Conservation (phyloP, 2,888 invertebrate species). For the Athrips mouffetella region DNA sequence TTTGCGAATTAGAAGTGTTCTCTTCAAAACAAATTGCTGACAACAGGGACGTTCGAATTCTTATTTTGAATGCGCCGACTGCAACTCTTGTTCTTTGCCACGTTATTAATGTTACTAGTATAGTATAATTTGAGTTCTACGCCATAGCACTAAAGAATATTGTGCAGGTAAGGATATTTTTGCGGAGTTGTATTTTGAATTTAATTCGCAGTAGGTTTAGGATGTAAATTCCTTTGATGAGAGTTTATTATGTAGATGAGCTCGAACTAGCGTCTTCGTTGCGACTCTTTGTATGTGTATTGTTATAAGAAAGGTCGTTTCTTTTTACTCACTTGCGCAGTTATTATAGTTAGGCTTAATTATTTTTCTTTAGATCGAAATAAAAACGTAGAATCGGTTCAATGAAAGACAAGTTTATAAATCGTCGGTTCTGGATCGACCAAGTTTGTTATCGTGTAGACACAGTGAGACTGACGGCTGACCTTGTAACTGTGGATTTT, state of each 20-base stretch:
- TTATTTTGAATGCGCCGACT: conserved; percentile 64
- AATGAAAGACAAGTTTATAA: no score
- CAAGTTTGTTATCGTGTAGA: no score
- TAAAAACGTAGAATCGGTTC: no score
- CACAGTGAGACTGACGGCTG: no score
- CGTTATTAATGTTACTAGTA: conserved; percentile 10
- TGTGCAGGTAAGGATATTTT: neutral
- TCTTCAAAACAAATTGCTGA: conserved; percentile 78
- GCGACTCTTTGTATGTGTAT: conserved; percentile 44
- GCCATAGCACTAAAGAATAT: neutral
- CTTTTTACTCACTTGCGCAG: neutral
- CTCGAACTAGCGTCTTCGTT: conserved; percentile 44
- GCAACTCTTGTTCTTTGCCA: conserved; percentile 35
- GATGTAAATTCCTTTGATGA: conserved; percentile 66
- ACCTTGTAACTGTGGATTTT: no score
- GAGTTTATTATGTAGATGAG: conserved; percentile 70
- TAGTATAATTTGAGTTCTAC: conserved; percentile 2
- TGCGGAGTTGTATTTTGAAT: conserved; percentile 43
- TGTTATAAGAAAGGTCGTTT: conserved; percentile 28
- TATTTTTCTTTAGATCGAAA: neutral
- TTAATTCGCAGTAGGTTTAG: conserved; percentile 60
- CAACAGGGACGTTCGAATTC: conserved; percentile 69
- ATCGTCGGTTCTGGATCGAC: no score
- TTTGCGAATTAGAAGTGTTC: conserved; percentile 76
- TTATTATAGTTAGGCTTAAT: neutral